These are phyloP conservation scores for Raja brachyura DNA, from an alignment of 2,113 vertebrate genomes.

Conservation along the genomic window DNA sequence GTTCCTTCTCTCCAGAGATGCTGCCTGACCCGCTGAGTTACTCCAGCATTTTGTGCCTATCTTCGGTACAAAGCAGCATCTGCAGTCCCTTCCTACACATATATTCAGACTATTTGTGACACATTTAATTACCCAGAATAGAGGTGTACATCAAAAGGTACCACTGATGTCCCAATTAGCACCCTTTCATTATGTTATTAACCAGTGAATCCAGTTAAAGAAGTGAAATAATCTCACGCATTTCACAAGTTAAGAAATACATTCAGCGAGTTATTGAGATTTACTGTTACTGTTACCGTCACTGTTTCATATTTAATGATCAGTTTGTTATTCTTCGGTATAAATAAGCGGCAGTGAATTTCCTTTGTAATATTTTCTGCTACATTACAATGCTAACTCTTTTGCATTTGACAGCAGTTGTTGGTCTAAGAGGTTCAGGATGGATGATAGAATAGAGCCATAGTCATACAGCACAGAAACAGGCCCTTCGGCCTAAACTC, in stretches of 20 bases:
- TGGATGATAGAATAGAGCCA: neutral
- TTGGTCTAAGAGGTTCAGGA: neutral
- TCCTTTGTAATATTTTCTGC: neutral
- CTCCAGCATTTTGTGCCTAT: too few relatives aligned
- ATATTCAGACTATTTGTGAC: neutral
- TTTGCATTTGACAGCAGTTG: neutral
- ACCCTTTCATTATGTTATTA: neutral
- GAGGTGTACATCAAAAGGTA: slow-evolving; percentile 2
- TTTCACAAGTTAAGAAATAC: neutral
- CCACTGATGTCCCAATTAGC: neutral
- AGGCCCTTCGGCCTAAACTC: too few relatives aligned
- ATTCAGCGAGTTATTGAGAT: neutral
- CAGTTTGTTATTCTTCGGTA: neutral
- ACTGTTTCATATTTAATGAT: neutral
- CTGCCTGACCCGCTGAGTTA: too few relatives aligned
- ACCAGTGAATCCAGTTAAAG: neutral
- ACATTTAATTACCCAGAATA: neutral
- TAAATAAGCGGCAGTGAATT: neutral
- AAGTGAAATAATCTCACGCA: neutral
- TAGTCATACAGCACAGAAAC: too few relatives aligned
- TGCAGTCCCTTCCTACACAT: neutral
- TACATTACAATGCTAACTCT: neutral
- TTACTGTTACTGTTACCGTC: neutral
- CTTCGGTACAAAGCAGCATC: too few relatives aligned
- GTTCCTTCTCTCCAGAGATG: too few relatives aligned